These are phyloP conservation scores for Siphlonurus alternatus DNA, from an alignment of 2,888 invertebrate genomes.

Conservation along the genomic window DNA sequence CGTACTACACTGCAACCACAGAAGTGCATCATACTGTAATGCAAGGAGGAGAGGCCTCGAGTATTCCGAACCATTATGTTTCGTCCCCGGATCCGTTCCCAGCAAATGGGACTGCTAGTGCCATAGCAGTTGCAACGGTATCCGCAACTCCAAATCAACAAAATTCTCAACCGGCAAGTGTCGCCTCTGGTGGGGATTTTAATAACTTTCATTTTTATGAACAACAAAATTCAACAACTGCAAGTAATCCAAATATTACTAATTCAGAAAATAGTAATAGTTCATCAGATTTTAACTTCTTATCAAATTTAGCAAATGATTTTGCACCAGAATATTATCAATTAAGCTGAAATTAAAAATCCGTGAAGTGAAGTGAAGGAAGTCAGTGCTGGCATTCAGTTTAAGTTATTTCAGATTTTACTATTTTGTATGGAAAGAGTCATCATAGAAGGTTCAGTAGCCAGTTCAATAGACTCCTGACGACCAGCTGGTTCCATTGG, in stretches of 20 bases:
- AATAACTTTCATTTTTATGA: conserved; percentile 15
- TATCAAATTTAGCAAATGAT: conserved; percentile 81
- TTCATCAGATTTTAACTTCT: conserved; percentile 87
- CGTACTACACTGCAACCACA: conserved; percentile 24
- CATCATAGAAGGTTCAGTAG: too few relatives aligned
- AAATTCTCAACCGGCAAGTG: not conserved
- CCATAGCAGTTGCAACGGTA: not conserved
- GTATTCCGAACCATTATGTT: conserved; percentile 28
- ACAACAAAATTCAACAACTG: conserved; percentile 23
- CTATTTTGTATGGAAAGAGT: too few relatives aligned
- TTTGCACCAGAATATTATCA: conserved; percentile 85
- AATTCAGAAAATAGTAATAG: conserved; percentile 61
- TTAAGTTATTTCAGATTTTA: too few relatives aligned
- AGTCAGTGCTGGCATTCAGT: too few relatives aligned
- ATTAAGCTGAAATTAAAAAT: conserved; percentile 34
- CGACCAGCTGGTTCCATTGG: too few relatives aligned
- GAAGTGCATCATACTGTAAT: conserved; percentile 17
- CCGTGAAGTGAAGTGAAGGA: not conserved
- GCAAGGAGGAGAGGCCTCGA: conserved; percentile 31
- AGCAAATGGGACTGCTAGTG: conserved; percentile 13
- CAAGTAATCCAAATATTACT: conserved; percentile 18
- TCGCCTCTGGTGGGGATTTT: conserved; percentile 14
- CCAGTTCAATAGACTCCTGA: too few relatives aligned
- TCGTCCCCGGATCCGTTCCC: conserved; percentile 31
- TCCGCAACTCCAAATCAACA: not conserved